Evolutionary conservation across 2,888 invertebrate genomes (phyloP).

Genomic region (Abrostola tripartita): DNA sequence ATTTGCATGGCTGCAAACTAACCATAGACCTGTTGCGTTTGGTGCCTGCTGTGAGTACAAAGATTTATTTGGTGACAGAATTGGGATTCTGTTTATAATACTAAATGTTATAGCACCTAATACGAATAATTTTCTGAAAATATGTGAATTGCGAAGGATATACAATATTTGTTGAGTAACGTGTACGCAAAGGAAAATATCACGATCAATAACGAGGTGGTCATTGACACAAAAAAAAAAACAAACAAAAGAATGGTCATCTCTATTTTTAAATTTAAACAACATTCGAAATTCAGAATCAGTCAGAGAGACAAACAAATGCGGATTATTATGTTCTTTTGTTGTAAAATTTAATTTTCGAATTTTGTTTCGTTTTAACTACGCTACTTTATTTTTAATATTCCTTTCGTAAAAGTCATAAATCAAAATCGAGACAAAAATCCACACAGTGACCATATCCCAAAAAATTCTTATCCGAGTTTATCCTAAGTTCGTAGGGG

Average conservation of each 20-base stretch:
- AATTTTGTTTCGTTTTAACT: neutral
- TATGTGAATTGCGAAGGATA: neutral
- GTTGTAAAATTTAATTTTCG: too few species aligned
- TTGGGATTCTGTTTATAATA: slow-evolving; percentile 33
- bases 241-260: neutral
- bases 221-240: neutral
- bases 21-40: slow-evolving; percentile 58
- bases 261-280: neutral
- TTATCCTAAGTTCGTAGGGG: slow-evolving; percentile 74
- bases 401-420: neutral
- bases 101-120: slow-evolving; percentile 2
- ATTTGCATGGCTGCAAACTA: slow-evolving; percentile 47
- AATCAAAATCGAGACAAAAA: neutral
- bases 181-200: neutral
- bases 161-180: too few species aligned
- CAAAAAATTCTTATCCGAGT: slow-evolving; percentile 80
- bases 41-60: slow-evolving; percentile 23
- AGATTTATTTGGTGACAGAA: slow-evolving; percentile 52
- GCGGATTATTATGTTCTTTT: too few species aligned
- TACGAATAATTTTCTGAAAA: neutral
- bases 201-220: neutral
- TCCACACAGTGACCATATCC: slow-evolving; percentile 54
- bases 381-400: neutral
- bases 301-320: too few species aligned
- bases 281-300: neutral